These are phyloP conservation scores for Holothuria scabra DNA, from an alignment of 53 echinoderm and acorn worm genomes.

Conservation along the genomic window DNA sequence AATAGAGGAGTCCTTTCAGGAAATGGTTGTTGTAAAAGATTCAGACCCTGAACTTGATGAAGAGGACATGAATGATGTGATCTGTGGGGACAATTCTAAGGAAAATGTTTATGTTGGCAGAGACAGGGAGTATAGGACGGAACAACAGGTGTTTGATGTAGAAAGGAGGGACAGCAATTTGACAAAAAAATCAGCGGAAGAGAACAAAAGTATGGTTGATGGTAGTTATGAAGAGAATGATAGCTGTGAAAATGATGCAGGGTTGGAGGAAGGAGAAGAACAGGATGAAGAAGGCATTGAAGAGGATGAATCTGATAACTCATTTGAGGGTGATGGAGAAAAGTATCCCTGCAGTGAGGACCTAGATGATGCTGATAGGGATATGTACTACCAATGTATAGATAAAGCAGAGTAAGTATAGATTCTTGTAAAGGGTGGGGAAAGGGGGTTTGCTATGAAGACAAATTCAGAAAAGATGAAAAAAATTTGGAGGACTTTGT, in stretches of 20 bases:
- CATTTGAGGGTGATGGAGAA: too few relatives aligned
- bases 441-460: constrained; percentile 7
- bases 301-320: neutral
- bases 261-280: too few relatives aligned
- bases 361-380: too few relatives aligned
- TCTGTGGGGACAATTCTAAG: neutral
- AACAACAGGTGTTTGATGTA: constrained; percentile 20
- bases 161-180: constrained; percentile 32
- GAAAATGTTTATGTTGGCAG: constrained; percentile 28
- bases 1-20: too few relatives aligned
- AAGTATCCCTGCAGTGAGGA: too few relatives aligned
- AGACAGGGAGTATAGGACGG: neutral
- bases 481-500: too few relatives aligned
- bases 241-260: too few relatives aligned
- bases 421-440: neutral
- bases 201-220: too few relatives aligned
- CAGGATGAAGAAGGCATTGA: constrained; percentile 20
- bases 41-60: neutral
- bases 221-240: too few relatives aligned
- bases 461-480: neutral
- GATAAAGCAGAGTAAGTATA: too few relatives aligned
- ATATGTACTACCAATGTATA: too few relatives aligned
- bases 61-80: neutral
- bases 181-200: neutral
- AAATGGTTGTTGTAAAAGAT: too few relatives aligned